Evolutionary conservation across 2,888 invertebrate genomes (phyloP), one percentile per base, ranked within the genome.

Genomic region (Sympetrum striolatum): DNA sequence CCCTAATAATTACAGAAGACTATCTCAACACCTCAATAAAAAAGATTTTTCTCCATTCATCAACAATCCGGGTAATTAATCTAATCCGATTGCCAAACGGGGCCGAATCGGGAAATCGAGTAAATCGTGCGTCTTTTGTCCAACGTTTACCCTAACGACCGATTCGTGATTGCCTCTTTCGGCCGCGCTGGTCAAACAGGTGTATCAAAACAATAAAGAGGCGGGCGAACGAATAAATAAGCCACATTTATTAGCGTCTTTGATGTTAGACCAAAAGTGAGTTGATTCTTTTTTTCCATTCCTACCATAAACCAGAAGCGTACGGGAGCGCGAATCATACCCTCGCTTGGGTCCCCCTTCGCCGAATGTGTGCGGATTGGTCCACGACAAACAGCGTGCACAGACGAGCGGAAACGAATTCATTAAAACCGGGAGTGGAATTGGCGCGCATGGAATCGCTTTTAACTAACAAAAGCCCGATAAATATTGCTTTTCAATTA

Each of bases 401-500:
- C 58, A 82, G 86, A 37, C 14, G 31, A 25, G 86, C 60, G 31
- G 82, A 18, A 25, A 53, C 35, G 64, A 86, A 86, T 60, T 86
- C 86, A 60, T 60, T 86, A 86, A 73, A 60, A 60, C 53, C 86
- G 39, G 60, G 12, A 22, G 37, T 60, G 58, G 60, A 60, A 53
- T 82, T 48, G 53, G 53, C 53, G 31, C 53, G 48, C 25, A 6
- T 58, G 82, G 82, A n/a, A 25, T 64, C 82, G 35, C 58, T 82
- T 86, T 86, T 64, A 86, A 86, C 60, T 64, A 86, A 37, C 60
- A 60, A 86, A 60, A 86, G 86, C 86, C 86, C 64, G 86, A 73
- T 86, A 86, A 86, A 86, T 86, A 86, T 86, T 86, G 86, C 86
- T 86, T 86, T 86, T 86, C 86, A 64, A 86, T 86, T 86, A 86